These are phyloP conservation scores for Aphelinus certus DNA, from an alignment of 1,140 invertebrate species.

Conservation along the genomic window DNA sequence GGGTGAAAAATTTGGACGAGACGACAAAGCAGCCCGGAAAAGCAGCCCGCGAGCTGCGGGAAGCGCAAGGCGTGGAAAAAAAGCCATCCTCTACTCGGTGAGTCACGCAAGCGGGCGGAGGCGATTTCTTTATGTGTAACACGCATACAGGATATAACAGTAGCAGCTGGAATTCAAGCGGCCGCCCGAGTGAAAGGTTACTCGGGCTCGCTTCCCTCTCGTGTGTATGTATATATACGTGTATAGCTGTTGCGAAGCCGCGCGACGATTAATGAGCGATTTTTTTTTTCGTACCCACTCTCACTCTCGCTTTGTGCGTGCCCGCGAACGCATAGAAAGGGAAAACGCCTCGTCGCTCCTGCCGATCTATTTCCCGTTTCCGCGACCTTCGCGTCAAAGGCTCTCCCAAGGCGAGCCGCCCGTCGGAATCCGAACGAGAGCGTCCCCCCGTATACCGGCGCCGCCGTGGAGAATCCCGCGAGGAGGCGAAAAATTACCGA, in stretches of 20 bases:
- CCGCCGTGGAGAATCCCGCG: not conserved
- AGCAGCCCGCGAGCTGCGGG: too few species aligned
- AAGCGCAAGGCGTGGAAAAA: too few species aligned
- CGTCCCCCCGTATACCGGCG: too few species aligned
- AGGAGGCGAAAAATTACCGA: not conserved
- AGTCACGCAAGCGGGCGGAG: too few species aligned
- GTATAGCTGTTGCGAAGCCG: not conserved
- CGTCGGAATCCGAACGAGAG: constrained; percentile 6
- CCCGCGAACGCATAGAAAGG: constrained; percentile 18
- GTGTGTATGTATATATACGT: not conserved
- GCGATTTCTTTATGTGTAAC: too few species aligned
- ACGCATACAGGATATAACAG: not conserved
- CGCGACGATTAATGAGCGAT: not conserved
- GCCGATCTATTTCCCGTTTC: constrained; percentile 36
- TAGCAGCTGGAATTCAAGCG: not conserved
- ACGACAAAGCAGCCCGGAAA: too few species aligned
- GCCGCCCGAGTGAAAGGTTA: constrained; percentile 24
- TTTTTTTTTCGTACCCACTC: not conserved
- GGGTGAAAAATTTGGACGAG: too few species aligned
- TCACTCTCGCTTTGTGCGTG: not conserved
- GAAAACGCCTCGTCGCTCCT: not conserved
- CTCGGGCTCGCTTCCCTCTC: too few species aligned
- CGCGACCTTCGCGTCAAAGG: constrained; percentile 29
- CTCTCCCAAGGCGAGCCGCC: constrained; percentile 24
- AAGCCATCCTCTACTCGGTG: too few species aligned